phyloP scores from a whole-genome alignment of 1,140 invertebrate genomes.

The Listronotus oregonensis region DNA sequence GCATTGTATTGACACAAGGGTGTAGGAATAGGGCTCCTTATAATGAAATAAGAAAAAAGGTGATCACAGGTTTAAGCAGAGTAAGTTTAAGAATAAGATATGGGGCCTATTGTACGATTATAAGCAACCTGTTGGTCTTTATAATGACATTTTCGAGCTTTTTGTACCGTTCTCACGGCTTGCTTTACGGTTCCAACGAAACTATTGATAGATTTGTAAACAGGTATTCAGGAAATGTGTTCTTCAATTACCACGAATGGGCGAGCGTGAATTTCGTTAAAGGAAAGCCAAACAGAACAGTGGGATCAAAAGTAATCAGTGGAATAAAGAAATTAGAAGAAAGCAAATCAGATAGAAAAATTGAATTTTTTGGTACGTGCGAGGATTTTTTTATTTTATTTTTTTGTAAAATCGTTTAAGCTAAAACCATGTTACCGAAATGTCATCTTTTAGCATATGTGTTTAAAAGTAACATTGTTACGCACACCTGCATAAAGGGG shows the following conservation, averaged over 20 bases:
- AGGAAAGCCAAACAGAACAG: too few species aligned
- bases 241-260: slow-evolving; percentile 18
- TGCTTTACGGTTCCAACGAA: not conserved
- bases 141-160: slow-evolving; percentile 16
- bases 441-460: too few species aligned
- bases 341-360: too few species aligned
- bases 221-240: slow-evolving; percentile 21
- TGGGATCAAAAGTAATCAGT: too few species aligned
- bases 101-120: slow-evolving; percentile 3
- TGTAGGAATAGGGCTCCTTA: slow-evolving; percentile 6
- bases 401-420: too few species aligned
- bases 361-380: too few species aligned
- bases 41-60: slow-evolving; percentile 22
- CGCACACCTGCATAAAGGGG: too few species aligned
- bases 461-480: too few species aligned
- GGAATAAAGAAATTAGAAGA: too few species aligned
- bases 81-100: not conserved
- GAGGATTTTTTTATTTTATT: too few species aligned
- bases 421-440: too few species aligned
- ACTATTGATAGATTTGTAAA: slow-evolving; percentile 15
- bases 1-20: slow-evolving; percentile 21
- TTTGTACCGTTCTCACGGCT: slow-evolving; percentile 20
- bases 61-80: slow-evolving; percentile 1
- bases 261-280: not conserved
- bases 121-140: slow-evolving; percentile 10